phyloP scores from a whole-genome alignment of 1,140 invertebrate genomes.

The Macrobrachium nipponense region DNA sequence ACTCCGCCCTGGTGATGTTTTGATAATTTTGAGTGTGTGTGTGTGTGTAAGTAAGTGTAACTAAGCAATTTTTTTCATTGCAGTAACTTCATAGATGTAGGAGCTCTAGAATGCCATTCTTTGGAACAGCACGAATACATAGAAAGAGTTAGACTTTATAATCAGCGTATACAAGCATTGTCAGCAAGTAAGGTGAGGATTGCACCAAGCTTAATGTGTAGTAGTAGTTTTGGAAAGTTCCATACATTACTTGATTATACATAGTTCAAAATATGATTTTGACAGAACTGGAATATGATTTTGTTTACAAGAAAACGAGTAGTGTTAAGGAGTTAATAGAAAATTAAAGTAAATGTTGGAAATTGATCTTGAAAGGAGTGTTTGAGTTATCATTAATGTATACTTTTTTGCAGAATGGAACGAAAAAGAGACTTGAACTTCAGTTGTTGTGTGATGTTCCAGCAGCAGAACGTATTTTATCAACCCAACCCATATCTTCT shows the following conservation, averaged over 20 bases:
- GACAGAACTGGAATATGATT: no score
- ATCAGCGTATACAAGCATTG: constrained; percentile 35
- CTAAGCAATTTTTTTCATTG: constrained; percentile 20
- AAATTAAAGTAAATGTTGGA: no score
- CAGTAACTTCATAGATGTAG: constrained; percentile 56
- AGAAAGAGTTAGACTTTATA: constrained; percentile 47
- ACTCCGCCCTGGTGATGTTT: no score
- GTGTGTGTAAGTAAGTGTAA: no score
- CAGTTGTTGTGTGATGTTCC: constrained; percentile 35
- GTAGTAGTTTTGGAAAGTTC: background rate
- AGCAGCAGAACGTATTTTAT: constrained; percentile 45
- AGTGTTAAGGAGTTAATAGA: no score
- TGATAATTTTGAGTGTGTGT: no score
- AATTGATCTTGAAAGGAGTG: no score
- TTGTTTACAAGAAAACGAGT: no score
- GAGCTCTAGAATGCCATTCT: constrained; percentile 48
- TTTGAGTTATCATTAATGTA: background rate
- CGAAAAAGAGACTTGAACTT: constrained; percentile 13
- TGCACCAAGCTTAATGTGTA: background rate
- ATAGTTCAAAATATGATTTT: no score
- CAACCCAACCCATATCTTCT: constrained; percentile 44
- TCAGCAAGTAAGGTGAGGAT: constrained; percentile 36
- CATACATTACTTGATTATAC: background rate
- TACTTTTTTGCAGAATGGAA: constrained; percentile 10
- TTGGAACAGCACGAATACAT: constrained; percentile 54